These are phyloP conservation scores for Mechanitis mazaeus DNA, from an alignment of 2,888 invertebrate genomes.

Conservation along the genomic window DNA sequence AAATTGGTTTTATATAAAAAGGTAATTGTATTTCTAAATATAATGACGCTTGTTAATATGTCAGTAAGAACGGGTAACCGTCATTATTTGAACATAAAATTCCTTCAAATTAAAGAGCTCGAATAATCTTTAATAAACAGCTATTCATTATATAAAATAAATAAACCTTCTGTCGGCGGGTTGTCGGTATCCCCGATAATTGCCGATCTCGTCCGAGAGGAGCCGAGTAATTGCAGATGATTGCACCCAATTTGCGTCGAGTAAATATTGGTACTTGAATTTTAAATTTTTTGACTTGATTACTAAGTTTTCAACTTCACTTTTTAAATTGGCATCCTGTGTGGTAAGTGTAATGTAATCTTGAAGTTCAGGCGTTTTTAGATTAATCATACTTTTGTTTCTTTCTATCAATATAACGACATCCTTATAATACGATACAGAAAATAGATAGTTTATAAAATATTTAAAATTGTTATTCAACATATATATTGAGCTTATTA, in stretches of 20 bases:
- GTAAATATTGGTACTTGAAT: conserved; percentile 31
- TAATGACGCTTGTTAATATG: too few species aligned
- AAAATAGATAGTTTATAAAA: too few species aligned
- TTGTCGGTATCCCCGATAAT: conserved; percentile 44
- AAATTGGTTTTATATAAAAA: too few species aligned
- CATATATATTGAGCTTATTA: too few species aligned
- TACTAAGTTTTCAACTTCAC: not conserved
- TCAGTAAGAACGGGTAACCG: too few species aligned
- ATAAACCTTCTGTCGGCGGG: conserved; percentile 38
- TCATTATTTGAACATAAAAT: not conserved
- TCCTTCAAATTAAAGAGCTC: conserved; percentile 17
- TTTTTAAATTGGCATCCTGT: conserved; percentile 1
- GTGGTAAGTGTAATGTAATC: not conserved
- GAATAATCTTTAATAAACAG: conserved; percentile 20
- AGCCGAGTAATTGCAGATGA: conserved; percentile 52
- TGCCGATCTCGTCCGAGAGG: conserved; percentile 34
- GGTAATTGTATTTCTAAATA: too few species aligned
- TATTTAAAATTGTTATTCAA: too few species aligned
- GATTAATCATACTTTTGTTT: too few species aligned
- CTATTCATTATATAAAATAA: conserved; percentile 35
- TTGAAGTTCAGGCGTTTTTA: too few species aligned
- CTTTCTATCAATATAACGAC: too few species aligned
- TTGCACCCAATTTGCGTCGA: conserved; percentile 56
- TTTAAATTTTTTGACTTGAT: conserved; percentile 8
- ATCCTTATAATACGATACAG: too few species aligned